phyloP scores from a whole-genome alignment of 2,113 vertebrate species.

The Mormyrus iriodes region DNA sequence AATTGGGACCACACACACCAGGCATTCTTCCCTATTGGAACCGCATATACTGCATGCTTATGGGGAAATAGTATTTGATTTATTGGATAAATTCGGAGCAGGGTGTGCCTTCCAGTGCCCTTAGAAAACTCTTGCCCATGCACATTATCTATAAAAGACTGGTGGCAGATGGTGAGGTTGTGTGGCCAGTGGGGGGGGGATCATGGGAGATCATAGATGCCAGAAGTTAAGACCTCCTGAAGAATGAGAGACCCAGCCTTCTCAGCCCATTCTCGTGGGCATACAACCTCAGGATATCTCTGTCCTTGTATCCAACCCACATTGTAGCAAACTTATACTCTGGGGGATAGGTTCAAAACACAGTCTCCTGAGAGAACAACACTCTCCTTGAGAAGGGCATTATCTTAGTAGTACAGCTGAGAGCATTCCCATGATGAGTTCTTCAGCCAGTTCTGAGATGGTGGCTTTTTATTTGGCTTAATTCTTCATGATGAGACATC shows the following conservation, averaged over 20 bases:
- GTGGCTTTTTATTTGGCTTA: not conserved
- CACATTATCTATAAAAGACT: not conserved
- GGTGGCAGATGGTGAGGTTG: not conserved
- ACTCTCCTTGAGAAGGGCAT: not conserved
- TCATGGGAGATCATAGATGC: not conserved
- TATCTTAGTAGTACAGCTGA: not conserved
- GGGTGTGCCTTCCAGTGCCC: not conserved
- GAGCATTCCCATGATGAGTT: not conserved
- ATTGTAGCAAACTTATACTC: not conserved
- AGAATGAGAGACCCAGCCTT: not conserved
- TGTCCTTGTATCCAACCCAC: not conserved
- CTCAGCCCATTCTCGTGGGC: not conserved
- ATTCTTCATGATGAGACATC: not conserved
- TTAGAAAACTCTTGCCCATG: not conserved
- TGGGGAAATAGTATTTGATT: not conserved
- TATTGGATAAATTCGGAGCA: not conserved
- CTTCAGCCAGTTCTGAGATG: not conserved
- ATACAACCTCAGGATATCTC: not conserved
- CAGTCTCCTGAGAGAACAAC: not conserved
- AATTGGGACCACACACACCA: not conserved
- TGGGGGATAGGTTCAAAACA: not conserved
- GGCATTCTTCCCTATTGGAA: not conserved
- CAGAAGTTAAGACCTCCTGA: not conserved
- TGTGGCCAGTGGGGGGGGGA: not conserved
- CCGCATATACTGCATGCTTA: not conserved